phyloP scores from a whole-genome alignment of 2,888 invertebrate genomes.

The Trisateles emortualis region DNA sequence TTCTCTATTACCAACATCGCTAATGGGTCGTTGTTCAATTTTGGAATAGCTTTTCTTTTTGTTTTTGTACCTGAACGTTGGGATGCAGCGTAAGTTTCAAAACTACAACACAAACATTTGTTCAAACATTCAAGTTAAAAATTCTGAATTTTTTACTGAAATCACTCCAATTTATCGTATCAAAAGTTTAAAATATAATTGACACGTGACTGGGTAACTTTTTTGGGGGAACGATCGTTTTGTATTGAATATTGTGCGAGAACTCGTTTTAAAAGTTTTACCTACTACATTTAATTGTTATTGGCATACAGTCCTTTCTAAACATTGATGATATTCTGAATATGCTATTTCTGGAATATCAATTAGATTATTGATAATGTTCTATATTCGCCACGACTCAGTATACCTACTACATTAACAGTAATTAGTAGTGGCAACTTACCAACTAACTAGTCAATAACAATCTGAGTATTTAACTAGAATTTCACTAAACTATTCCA shows the following conservation, averaged over 20 bases:
- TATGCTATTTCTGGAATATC: too few species aligned
- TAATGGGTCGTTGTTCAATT: too few species aligned
- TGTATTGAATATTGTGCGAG: background rate
- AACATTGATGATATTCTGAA: too few species aligned
- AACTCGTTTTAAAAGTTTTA: background rate
- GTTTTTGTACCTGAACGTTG: too few species aligned
- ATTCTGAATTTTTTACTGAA: background rate
- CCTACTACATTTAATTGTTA: too few species aligned
- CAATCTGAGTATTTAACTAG: background rate
- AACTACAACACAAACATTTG: background rate
- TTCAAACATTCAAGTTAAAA: background rate
- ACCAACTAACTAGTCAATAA: background rate
- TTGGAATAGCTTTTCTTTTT: too few species aligned
- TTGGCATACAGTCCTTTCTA: too few species aligned
- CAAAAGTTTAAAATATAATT: conserved; percentile 14
- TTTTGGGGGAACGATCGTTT: background rate
- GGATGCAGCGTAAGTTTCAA: background rate
- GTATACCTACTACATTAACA: too few species aligned
- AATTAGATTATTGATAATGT: too few species aligned
- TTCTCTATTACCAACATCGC: too few species aligned
- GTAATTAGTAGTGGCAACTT: background rate
- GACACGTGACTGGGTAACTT: conserved; percentile 5
- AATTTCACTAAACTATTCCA: background rate
- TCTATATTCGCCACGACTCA: too few species aligned
- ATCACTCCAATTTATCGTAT: background rate